Evolutionary conservation across 2,113 vertebrate genomes (phyloP).

Genomic region (Oryzias celebensis): DNA sequence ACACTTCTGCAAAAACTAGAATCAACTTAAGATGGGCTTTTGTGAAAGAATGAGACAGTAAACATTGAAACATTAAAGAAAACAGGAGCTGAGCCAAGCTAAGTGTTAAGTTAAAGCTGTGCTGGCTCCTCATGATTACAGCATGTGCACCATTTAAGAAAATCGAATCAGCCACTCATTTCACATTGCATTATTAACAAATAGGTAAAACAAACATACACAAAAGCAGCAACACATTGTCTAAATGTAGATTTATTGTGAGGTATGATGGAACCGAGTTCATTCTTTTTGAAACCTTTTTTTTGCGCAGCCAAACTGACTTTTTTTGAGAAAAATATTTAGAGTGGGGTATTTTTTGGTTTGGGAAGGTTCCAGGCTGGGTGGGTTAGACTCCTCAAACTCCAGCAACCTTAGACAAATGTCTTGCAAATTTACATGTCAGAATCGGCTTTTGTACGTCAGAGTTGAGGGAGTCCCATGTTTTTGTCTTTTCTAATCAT

Average conservation of each 20-base stretch:
- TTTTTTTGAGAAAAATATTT: conserved; percentile 26
- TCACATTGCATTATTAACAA: conserved; percentile 63
- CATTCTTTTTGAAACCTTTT: conserved; percentile 18
- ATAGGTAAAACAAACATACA: conserved; percentile 57
- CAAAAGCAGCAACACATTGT: conserved; percentile 68
- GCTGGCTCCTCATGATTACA: conserved; percentile 38
- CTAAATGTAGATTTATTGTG: conserved; percentile 70
- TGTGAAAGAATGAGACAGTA: conserved; percentile 58
- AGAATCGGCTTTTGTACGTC: conserved; percentile 68
- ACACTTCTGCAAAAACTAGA: conserved; percentile 12
- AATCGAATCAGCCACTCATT: conserved; percentile 41
- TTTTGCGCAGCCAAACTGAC: conserved; percentile 35
- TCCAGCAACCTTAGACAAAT: conserved; percentile 51
- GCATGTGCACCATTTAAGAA: conserved; percentile 52
- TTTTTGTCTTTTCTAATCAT: conserved; percentile 19
- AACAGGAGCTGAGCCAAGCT: conserved; percentile 46
- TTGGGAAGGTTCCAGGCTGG: conserved; percentile 9
- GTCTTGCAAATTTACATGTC: conserved; percentile 35
- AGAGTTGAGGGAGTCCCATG: conserved; percentile 44
- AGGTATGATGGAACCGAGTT: conserved; percentile 53
- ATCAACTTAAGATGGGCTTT: conserved; percentile 58
- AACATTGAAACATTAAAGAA: conserved; percentile 61
- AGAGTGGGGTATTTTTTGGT: conserved; percentile 28
- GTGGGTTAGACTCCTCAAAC: conserved; percentile 31
- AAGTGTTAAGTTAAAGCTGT: conserved; percentile 51